Conservation (phyloP, 2,113 vertebrate genomes). For the Panthera leo region DNA sequence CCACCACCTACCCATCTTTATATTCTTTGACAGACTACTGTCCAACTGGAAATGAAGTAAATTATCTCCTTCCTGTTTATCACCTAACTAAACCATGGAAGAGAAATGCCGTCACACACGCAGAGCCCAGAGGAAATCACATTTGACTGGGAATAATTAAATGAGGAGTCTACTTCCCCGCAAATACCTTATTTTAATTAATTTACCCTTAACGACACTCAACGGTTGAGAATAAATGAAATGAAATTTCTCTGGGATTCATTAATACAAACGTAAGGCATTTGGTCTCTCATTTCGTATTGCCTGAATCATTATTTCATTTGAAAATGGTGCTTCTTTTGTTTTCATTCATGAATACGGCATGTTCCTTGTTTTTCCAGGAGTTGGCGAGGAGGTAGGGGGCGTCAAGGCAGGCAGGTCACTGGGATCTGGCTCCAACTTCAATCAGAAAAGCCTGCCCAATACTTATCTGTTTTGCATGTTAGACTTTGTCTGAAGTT, state of each 20-base stretch:
- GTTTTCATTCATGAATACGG: not conserved
- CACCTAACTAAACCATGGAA: not conserved
- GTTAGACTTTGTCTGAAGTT: not conserved
- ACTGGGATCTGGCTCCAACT: not conserved
- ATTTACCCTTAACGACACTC: not conserved
- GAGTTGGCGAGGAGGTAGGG: not conserved
- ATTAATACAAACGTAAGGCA: not conserved
- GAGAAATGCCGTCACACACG: not conserved
- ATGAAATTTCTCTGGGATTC: not conserved
- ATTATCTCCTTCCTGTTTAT: not conserved
- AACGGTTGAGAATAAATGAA: constrained; percentile 1
- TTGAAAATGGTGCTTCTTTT: not conserved
- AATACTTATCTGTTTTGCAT: not conserved
- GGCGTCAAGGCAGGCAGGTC: not conserved
- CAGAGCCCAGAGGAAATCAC: not conserved
- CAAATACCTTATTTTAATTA: not conserved
- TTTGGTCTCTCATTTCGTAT: not conserved
- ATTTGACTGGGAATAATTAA: not conserved
- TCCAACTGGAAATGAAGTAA: not conserved
- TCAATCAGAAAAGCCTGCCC: not conserved
- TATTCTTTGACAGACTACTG: not conserved
- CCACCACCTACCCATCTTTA: not conserved
- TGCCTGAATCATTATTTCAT: not conserved
- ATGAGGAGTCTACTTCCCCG: not conserved
- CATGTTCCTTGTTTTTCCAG: not conserved